These are phyloP conservation scores for Trissonchulus latispiculum DNA, from an alignment of 2,888 invertebrate genomes.

Conservation along the genomic window DNA sequence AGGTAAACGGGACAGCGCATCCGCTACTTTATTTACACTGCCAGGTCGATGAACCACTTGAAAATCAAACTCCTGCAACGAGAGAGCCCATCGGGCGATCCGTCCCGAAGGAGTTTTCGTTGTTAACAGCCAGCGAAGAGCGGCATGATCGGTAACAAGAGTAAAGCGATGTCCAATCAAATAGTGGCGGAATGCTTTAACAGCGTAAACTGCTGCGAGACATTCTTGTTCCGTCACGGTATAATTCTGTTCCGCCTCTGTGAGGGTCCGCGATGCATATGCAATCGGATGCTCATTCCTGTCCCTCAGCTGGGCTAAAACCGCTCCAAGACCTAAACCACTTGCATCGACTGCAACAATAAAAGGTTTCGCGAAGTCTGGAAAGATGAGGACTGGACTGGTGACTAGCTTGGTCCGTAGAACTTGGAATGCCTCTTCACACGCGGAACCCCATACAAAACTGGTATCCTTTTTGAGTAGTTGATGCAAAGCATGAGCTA, in stretches of 20 bases:
- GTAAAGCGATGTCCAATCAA: conserved; percentile 18
- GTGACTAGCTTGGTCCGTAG: too few species aligned
- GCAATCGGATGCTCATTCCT: conserved; percentile 28
- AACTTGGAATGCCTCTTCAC: too few species aligned
- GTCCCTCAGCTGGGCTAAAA: conserved; percentile 27
- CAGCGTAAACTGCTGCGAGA: conserved; percentile 29
- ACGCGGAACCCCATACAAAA: too few species aligned
- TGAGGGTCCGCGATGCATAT: conserved; percentile 30
- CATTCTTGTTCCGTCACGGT: conserved; percentile 30
- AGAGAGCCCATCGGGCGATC: conserved; percentile 48
- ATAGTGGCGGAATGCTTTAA: conserved; percentile 22
- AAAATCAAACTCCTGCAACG: conserved; percentile 45
- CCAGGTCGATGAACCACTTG: conserved; percentile 45
- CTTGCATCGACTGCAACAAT: conserved; percentile 32
- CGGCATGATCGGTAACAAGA: conserved; percentile 24
- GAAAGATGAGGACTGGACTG: too few species aligned
- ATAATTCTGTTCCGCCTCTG: conserved; percentile 29
- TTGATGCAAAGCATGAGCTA: too few species aligned
- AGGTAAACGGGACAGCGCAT: conserved; percentile 44
- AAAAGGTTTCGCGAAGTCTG: too few species aligned
- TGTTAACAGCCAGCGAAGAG: conserved; percentile 28
- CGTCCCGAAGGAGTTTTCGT: conserved; percentile 46
- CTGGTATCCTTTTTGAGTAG: too few species aligned
- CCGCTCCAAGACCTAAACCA: conserved; percentile 31
- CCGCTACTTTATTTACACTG: conserved; percentile 43